A percentile compares a stretch with the other conserved stretches of the same genome.
phyloP scores from a whole-genome alignment of 2,797 vertebrate species.

The Enteromius trimaculatus region DNA sequence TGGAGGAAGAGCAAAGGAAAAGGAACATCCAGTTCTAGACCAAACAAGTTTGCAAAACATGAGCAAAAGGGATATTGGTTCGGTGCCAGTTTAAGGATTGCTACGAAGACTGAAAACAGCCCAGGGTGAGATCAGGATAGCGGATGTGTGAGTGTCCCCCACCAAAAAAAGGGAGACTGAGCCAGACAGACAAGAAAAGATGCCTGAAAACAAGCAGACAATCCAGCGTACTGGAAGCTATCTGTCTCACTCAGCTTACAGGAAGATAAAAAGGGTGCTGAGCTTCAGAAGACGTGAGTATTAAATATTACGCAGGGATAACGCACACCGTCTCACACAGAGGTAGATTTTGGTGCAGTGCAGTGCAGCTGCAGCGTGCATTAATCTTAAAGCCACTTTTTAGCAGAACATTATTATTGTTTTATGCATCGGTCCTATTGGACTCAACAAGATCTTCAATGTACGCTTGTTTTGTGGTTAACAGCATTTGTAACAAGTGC shows the following conservation, averaged over 20 bases:
- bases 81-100: conserved; percentile 4
- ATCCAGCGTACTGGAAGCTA: conserved; percentile 64
- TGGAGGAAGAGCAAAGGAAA: conserved; percentile 17
- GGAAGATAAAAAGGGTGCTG: conserved; percentile 70
- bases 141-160: background rate
- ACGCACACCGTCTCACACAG: conserved; percentile 2
- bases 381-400: background rate
- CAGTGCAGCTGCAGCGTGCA: conserved; percentile 13
- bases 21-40: conserved; percentile 24
- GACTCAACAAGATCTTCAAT: background rate
- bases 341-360: conserved; percentile 38
- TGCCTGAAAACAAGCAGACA: conserved; percentile 65
- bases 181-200: conserved; percentile 40
- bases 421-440: background rate
- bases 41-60: conserved; percentile 39
- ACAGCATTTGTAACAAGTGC: background rate
- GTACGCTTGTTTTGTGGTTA: background rate
- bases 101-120: background rate
- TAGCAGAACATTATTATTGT: background rate
- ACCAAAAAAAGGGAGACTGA: background rate
- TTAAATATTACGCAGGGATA: conserved; percentile 27
- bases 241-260: conserved; percentile 67
- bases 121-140: conserved; percentile 15
- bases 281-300: conserved; percentile 71
- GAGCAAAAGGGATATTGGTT: conserved; percentile 1